A percentile compares a stretch with the other conserved stretches of the same genome.
phyloP scores from a whole-genome alignment of 2,797 vertebrate genomes.

The Ctenopoma multispine region DNA sequence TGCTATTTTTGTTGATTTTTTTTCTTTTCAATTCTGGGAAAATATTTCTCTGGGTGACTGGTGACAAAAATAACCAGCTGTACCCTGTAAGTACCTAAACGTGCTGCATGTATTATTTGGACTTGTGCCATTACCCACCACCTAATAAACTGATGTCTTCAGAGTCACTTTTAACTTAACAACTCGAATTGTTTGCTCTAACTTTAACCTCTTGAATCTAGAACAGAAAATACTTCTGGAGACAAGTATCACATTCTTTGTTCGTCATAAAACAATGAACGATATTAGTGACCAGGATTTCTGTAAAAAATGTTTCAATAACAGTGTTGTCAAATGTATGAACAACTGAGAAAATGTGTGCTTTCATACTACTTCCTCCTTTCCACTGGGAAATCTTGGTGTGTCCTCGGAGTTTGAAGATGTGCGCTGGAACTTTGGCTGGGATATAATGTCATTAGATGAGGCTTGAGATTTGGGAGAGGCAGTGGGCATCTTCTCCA shows the following conservation, averaged over 20 bases:
- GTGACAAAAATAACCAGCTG: neutral
- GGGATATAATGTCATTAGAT: slow-evolving; percentile 17
- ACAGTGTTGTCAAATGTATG: slow-evolving; percentile 18
- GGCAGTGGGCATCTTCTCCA: slow-evolving; percentile 72
- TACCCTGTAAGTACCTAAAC: slow-evolving; percentile 21
- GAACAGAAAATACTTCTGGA: slow-evolving; percentile 17
- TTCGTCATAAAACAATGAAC: slow-evolving; percentile 14
- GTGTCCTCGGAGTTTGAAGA: slow-evolving; percentile 39
- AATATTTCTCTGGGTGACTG: neutral
- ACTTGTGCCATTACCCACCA: neutral
- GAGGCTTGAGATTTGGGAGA: slow-evolving; percentile 27
- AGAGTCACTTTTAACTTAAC: neutral
- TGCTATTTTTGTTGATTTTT: too few species aligned
- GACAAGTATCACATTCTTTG: slow-evolving; percentile 2
- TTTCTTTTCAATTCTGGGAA: too few species aligned
- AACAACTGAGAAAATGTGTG: slow-evolving; percentile 12
- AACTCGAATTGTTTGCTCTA: neutral
- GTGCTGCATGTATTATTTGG: neutral
- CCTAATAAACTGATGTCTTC: neutral
- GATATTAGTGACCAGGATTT: slow-evolving; percentile 15
- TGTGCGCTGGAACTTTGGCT: slow-evolving; percentile 23
- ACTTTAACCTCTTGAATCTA: neutral
- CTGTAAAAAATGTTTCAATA: slow-evolving; percentile 1
- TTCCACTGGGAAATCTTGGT: slow-evolving; percentile 24
- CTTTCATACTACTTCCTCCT: slow-evolving; percentile 30